phyloP scores from a whole-genome alignment of 2,888 invertebrate genomes.

The Molorchus minor region DNA sequence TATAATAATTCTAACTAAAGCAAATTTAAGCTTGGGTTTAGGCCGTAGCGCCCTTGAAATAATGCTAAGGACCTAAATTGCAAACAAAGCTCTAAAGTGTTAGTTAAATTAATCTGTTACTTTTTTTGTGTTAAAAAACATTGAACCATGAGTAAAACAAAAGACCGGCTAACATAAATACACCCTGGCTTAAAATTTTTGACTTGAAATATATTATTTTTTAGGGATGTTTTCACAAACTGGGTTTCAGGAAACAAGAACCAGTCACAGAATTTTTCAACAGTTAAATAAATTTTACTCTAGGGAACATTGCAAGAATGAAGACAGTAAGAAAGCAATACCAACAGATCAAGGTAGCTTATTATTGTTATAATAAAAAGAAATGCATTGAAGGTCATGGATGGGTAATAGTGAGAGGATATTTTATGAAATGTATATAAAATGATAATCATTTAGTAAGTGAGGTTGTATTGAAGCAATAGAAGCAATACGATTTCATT shows the following conservation, averaged over 20 bases:
- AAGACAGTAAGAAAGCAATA: slow-evolving; percentile 51
- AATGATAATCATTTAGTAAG: slow-evolving; percentile 57
- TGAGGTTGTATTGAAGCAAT: slow-evolving; percentile 61
- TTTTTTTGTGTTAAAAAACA: too few relatives aligned
- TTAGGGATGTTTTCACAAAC: slow-evolving; percentile 89
- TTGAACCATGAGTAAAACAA: too few relatives aligned
- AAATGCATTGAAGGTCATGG: slow-evolving; percentile 29
- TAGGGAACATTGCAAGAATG: slow-evolving; percentile 42
- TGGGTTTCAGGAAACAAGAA: slow-evolving; percentile 89
- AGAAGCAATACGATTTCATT: slow-evolving; percentile 58
- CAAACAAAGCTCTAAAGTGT: too few relatives aligned
- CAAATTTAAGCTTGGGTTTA: too few relatives aligned
- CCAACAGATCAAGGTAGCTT: slow-evolving; percentile 38
- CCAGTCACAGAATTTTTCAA: slow-evolving; percentile 80
- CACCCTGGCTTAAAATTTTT: slow-evolving; percentile 12
- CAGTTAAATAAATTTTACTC: slow-evolving; percentile 73
- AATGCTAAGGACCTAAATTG: too few relatives aligned
- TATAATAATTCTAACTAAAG: too few relatives aligned
- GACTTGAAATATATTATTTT: slow-evolving; percentile 56
- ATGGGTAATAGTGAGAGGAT: slow-evolving; percentile 54
- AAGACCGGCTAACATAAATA: too few relatives aligned
- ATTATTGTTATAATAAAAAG: slow-evolving; percentile 15
- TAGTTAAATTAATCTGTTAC: too few relatives aligned
- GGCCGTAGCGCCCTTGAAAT: too few relatives aligned
- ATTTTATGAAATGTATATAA: slow-evolving; percentile 56